phyloP scores from a whole-genome alignment of 2,888 invertebrate species.

The Callimorpha dominula region DNA sequence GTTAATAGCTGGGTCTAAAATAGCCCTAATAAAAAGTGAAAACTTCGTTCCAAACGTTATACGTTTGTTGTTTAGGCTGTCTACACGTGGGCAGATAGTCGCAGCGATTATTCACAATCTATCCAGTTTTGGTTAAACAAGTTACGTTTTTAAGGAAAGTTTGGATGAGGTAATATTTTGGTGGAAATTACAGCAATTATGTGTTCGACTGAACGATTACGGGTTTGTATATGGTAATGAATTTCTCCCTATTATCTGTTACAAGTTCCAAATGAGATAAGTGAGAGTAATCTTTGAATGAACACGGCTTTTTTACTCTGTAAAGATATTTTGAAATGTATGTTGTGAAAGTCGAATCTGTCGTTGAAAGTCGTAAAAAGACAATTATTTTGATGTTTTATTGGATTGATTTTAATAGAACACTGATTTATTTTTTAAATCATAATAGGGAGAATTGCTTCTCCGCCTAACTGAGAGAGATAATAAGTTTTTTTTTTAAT shows the following conservation, averaged over 20 bases:
- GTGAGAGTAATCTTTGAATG: slow-evolving; percentile 16
- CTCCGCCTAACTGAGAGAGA: too few relatives aligned
- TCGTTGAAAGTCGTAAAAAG: neutral
- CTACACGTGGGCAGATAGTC: slow-evolving; percentile 35
- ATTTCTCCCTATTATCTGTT: slow-evolving; percentile 21
- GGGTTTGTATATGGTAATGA: slow-evolving; percentile 19
- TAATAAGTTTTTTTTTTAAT: too few relatives aligned
- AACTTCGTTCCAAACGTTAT: slow-evolving; percentile 36
- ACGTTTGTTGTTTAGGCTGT: slow-evolving; percentile 36
- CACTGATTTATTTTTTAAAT: too few relatives aligned
- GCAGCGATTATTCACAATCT: slow-evolving; percentile 37
- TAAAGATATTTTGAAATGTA: slow-evolving; percentile 2
- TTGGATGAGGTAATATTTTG: slow-evolving; percentile 17
- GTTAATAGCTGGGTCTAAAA: slow-evolving; percentile 39
- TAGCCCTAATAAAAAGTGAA: slow-evolving; percentile 56
- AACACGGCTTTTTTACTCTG: slow-evolving; percentile 12
- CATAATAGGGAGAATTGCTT: too few relatives aligned
- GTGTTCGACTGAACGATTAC: slow-evolving; percentile 18
- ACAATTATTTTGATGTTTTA: neutral
- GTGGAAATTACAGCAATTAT: slow-evolving; percentile 27
- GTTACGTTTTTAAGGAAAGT: slow-evolving; percentile 24
- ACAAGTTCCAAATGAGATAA: slow-evolving; percentile 23
- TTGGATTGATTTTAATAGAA: too few relatives aligned
- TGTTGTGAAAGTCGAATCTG: slow-evolving; percentile 18
- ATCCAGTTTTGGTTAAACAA: slow-evolving; percentile 22